These are phyloP conservation scores for Cottoperca gobio DNA, from an alignment of 2,797 vertebrate species.

Conservation along the genomic window DNA sequence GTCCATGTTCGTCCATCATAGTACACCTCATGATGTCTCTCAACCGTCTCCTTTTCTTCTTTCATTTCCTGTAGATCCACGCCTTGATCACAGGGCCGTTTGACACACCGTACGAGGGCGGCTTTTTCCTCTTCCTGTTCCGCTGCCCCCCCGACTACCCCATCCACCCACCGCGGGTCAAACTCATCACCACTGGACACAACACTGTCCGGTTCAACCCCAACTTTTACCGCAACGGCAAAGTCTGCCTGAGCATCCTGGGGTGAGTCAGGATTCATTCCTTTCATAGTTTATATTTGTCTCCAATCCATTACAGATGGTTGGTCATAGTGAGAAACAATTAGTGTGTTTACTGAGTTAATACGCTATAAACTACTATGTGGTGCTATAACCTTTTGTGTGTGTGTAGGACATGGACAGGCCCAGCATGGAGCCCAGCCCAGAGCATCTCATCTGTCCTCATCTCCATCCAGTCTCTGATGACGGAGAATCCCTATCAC, in stretches of 20 bases:
- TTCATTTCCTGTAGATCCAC: conserved; percentile 87
- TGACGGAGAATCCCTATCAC: conserved; percentile 99
- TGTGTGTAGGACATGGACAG: conserved; percentile 93
- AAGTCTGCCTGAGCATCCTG: conserved; percentile 99
- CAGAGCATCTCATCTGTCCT: conserved; percentile 99
- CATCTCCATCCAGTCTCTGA: conserved; percentile 99
- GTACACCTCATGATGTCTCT: background rate
- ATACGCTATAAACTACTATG: background rate
- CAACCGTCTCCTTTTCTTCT: background rate
- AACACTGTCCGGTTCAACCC: conserved; percentile 99
- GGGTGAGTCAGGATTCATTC: conserved; percentile 85
- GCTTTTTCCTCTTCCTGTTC: conserved; percentile 99
- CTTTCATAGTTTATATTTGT: background rate
- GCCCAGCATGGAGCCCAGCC: conserved; percentile 98
- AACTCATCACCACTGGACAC: conserved; percentile 98
- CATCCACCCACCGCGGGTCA: conserved; percentile 97
- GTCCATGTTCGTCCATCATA: too few species aligned
- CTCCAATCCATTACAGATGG: background rate
- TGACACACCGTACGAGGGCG: conserved; percentile 98
- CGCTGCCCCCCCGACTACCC: conserved; percentile 99
- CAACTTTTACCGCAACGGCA: conserved; percentile 99
- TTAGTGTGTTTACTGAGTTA: background rate
- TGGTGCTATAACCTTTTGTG: background rate
- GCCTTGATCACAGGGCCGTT: conserved; percentile 98
- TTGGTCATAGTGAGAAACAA: background rate